Conservation (phyloP, 2,888 invertebrate genomes). For the Eilema griseolum region DNA sequence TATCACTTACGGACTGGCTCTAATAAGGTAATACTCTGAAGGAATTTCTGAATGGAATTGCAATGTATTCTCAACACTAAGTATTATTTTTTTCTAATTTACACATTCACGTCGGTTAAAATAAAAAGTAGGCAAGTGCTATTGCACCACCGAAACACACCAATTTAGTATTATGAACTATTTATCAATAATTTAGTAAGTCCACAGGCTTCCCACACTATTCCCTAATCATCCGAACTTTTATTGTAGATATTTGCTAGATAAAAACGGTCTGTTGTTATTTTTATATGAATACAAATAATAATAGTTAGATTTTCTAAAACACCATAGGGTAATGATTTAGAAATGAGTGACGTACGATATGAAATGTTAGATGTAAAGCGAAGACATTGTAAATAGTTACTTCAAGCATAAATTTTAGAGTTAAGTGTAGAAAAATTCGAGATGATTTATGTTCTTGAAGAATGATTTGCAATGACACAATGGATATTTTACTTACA, state of each 20-base stretch:
- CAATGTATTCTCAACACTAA: conserved; percentile 52
- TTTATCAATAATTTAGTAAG: conserved; percentile 73
- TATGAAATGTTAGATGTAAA: conserved; percentile 50
- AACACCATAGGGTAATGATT: conserved; percentile 75
- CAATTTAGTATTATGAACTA: conserved; percentile 76
- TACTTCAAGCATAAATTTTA: conserved; percentile 45
- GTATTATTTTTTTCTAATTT: conserved; percentile 71
- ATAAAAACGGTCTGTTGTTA: conserved; percentile 81
- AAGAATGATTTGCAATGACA: conserved; percentile 38
- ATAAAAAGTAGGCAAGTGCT: conserved; percentile 82
- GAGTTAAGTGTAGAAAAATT: conserved; percentile 42
- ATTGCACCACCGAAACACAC: conserved; percentile 85
- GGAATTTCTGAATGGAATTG: conserved; percentile 84
- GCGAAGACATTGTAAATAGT: conserved; percentile 52
- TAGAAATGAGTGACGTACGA: conserved; percentile 48
- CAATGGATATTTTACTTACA: conserved; percentile 16
- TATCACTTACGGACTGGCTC: conserved; percentile 47
- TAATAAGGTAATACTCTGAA: conserved; percentile 50
- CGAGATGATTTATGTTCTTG: conserved; percentile 18
- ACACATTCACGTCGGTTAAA: conserved; percentile 70
- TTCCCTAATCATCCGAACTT: conserved; percentile 75
- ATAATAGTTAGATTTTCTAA: conserved; percentile 83
- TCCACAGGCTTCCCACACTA: conserved; percentile 79
- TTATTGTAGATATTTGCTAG: conserved; percentile 84
- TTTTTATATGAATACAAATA: conserved; percentile 86